Evolutionary conservation across 2,113 vertebrate genomes (phyloP).

Genomic region (Murina feae): DNA sequence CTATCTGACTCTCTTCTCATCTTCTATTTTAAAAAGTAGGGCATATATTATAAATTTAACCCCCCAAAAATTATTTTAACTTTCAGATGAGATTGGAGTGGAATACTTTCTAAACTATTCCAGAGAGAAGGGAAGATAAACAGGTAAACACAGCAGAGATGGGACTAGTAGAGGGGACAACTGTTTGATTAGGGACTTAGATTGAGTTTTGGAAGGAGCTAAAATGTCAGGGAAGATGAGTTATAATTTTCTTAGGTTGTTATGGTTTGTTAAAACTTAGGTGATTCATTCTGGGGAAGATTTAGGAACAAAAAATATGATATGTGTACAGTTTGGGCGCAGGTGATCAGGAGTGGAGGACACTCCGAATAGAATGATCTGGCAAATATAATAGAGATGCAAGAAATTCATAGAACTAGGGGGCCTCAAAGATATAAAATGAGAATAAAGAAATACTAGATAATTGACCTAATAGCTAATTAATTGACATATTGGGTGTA

Average conservation of each 20-base stretch:
- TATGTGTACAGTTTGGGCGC: neutral
- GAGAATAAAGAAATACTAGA: neutral
- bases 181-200: conserved; percentile 62
- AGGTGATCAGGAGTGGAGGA: neutral
- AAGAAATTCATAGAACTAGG: neutral
- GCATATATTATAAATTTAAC: conserved; percentile 66
- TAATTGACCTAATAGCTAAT: neutral
- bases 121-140: conserved; percentile 59
- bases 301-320: neutral
- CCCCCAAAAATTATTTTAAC: conserved; percentile 63
- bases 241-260: neutral
- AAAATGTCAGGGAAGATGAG: conserved; percentile 34
- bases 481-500: neutral
- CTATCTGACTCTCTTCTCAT: neutral
- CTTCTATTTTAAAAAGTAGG: conserved; percentile 58
- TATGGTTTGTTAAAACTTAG: conserved; percentile 18
- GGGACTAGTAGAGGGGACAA: conserved; percentile 36
- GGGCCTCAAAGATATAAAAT: neutral
- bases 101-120: conserved; percentile 35
- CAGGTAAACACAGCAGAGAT: neutral
- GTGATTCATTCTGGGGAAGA: neutral
- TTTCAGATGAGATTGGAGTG: conserved; percentile 61
- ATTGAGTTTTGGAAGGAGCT: conserved; percentile 39
- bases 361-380: neutral
- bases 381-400: neutral